Conservation (phyloP, 2,888 invertebrate genomes). For the Stegana nigrithorax region DNA sequence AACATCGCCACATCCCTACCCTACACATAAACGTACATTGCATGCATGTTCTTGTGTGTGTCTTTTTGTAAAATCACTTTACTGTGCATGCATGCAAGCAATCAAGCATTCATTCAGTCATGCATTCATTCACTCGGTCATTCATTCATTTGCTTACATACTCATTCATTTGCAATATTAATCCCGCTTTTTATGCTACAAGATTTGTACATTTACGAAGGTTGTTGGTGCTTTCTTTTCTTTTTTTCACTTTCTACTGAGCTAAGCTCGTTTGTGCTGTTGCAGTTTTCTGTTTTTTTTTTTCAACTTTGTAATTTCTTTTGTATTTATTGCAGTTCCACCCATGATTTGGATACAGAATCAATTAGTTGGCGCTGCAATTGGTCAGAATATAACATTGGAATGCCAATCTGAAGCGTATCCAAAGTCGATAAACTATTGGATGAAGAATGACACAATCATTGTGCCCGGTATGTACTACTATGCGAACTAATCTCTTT, state of each 20-base stretch:
- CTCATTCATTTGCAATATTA: slow-evolving; percentile 17
- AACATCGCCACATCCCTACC: neutral
- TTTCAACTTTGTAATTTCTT: neutral
- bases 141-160: neutral
- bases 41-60: neutral
- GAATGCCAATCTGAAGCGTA: slow-evolving; percentile 80
- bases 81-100: neutral
- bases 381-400: slow-evolving; percentile 75
- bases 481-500: neutral
- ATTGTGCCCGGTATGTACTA: slow-evolving; percentile 73
- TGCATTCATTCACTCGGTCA: neutral
- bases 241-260: neutral
- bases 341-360: slow-evolving; percentile 81
- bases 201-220: slow-evolving; percentile 32
- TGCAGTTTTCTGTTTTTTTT: neutral
- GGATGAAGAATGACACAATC: slow-evolving; percentile 76
- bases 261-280: neutral
- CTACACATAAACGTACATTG: too few relatives aligned
- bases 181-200: slow-evolving; percentile 2
- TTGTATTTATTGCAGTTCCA: slow-evolving; percentile 71
- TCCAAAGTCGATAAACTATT: slow-evolving; percentile 80
- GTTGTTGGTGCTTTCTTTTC: neutral
- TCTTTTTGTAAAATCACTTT: slow-evolving; percentile 18
- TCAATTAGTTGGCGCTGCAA: slow-evolving; percentile 77
- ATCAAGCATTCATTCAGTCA: neutral